Evolutionary conservation across 2,888 invertebrate species (phyloP).

Genomic region (Troglohyphantes excavatus): DNA sequence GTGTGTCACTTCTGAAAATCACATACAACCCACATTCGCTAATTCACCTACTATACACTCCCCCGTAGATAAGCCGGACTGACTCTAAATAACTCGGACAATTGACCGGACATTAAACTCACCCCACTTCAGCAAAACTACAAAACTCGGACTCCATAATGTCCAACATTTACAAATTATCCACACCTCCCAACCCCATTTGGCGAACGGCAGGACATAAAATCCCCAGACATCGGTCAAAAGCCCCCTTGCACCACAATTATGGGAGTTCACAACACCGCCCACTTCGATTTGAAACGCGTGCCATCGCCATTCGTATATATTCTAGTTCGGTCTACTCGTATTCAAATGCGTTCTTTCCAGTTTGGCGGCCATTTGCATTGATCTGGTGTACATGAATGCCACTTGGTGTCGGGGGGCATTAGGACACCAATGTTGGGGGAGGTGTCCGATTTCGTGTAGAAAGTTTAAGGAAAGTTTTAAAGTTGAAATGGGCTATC

Average conservation of each 20-base stretch:
- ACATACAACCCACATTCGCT: not conserved
- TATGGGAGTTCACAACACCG: constrained; percentile 7
- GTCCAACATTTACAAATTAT: constrained; percentile 28
- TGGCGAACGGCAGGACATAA: constrained; percentile 18
- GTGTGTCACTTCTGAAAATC: not conserved
- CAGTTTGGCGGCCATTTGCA: constrained; percentile 57
- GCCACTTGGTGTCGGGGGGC: not conserved
- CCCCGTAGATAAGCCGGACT: not conserved
- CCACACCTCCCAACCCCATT: not conserved
- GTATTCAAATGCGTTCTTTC: constrained; percentile 45
- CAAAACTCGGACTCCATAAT: not conserved
- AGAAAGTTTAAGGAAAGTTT: constrained; percentile 28
- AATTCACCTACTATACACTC: not conserved
- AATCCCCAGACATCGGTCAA: constrained; percentile 38
- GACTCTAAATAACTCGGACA: not conserved
- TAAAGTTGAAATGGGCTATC: constrained; percentile 5
- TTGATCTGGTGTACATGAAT: constrained; percentile 41
- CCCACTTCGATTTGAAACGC: not conserved
- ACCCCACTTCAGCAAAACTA: not conserved
- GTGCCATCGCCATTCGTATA: too few relatives aligned
- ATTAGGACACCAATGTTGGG: not conserved
- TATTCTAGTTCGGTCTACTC: not conserved
- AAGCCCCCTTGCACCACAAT: constrained; percentile 32
- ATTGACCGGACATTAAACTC: not conserved
- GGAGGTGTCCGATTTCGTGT: not conserved